Conservation (phyloP, 2,113 vertebrate species). For the Lipophrys pholis region DNA sequence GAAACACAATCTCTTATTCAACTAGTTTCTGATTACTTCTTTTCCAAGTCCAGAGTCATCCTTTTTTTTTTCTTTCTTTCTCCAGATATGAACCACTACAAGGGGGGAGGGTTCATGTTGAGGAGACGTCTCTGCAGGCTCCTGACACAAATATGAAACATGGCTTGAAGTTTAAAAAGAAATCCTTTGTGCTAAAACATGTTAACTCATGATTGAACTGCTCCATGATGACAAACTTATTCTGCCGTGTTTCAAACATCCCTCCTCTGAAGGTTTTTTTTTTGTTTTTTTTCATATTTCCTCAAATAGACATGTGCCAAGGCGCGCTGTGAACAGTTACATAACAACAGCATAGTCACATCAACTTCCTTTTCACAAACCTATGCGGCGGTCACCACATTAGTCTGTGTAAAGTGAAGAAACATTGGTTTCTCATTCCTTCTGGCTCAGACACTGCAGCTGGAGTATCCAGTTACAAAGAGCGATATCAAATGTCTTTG, state of each 20-base stretch:
- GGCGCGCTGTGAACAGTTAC: conserved; percentile 22
- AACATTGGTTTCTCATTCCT: neutral
- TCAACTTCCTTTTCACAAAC: neutral
- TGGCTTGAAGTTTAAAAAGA: neutral
- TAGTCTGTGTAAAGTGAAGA: neutral
- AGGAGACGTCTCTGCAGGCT: too few relatives aligned
- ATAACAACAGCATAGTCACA: conserved; percentile 29
- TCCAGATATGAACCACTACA: neutral
- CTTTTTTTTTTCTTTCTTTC: conserved; percentile 3
- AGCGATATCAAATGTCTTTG: neutral
- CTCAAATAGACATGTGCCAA: conserved; percentile 26
- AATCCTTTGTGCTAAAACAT: neutral
- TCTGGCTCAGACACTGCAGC: conserved; percentile 12
- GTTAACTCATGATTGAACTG: neutral
- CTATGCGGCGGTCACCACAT: too few relatives aligned
- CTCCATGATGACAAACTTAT: neutral
- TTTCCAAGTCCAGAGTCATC: neutral
- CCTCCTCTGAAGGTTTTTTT: neutral
- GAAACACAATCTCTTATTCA: conserved; percentile 9
- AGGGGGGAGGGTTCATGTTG: neutral
- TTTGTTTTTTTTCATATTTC: conserved; percentile 32
- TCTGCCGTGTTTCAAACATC: conserved; percentile 5
- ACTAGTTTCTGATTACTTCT: conserved; percentile 30
- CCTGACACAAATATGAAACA: neutral
- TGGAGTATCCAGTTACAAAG: conserved; percentile 34